A percentile compares a stretch with the other conserved stretches of the same genome.
These are phyloP conservation scores for Trachymyrmex septentrionalis DNA, from an alignment of 1,140 invertebrate genomes.

Conservation along the genomic window DNA sequence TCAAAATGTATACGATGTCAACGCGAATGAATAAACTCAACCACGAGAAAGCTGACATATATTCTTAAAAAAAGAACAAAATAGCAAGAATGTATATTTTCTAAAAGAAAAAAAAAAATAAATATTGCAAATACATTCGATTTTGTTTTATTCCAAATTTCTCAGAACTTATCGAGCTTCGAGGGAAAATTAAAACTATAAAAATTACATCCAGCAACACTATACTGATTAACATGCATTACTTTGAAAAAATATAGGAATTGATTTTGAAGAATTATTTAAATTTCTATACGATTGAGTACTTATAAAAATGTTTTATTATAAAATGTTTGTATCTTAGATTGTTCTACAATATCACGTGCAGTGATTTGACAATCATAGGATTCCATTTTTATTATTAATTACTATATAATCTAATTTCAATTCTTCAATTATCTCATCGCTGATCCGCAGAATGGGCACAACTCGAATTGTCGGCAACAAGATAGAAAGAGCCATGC, in stretches of 20 bases:
- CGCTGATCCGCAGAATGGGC: background rate
- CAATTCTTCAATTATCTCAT: constrained; percentile 10
- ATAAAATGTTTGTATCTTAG: background rate
- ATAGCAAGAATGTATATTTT: background rate
- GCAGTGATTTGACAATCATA: background rate
- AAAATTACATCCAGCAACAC: background rate
- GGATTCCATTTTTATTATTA: background rate
- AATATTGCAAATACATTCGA: background rate
- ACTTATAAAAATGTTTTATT: background rate
- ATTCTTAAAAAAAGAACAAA: background rate
- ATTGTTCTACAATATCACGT: background rate
- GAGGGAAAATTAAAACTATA: background rate
- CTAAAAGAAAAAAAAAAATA: background rate
- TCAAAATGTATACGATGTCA: background rate
- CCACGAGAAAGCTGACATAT: background rate
- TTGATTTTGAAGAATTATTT: background rate
- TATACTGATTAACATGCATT: background rate
- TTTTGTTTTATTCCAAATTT: background rate
- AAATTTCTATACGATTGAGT: background rate
- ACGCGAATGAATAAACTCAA: background rate
- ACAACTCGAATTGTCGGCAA: background rate
- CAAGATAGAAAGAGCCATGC: constrained; percentile 24
- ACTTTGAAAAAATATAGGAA: background rate
- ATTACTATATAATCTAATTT: background rate
- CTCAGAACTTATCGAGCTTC: background rate